Evolutionary conservation across 1,140 invertebrate genomes (phyloP).

Genomic region (Acromyrmex echinatior): DNA sequence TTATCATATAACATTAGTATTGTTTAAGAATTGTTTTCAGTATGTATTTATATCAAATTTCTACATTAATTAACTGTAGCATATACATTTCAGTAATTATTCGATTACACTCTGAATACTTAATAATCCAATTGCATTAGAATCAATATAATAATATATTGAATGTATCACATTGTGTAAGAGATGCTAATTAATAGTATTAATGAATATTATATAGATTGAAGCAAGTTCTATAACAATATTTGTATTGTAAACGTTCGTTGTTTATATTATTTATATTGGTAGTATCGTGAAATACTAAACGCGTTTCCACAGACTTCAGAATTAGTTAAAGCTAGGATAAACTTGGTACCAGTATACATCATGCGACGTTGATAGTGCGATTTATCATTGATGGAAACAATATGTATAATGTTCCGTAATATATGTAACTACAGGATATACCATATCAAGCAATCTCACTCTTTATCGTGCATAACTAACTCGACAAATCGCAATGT

Average conservation of each 20-base stretch:
- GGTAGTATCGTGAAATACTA: not conserved
- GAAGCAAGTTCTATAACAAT: conserved; percentile 39
- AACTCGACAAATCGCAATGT: not conserved
- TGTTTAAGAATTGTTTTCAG: not conserved
- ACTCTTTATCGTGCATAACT: too few species aligned
- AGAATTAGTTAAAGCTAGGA: conserved; percentile 30
- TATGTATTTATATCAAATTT: conserved; percentile 20
- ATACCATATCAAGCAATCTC: not conserved
- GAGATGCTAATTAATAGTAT: conserved; percentile 33
- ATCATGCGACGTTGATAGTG: not conserved
- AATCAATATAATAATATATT: conserved; percentile 28
- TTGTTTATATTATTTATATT: conserved; percentile 36
- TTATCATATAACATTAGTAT: not conserved
- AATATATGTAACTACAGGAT: conserved; percentile 16
- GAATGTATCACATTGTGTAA: not conserved
- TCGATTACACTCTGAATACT: not conserved
- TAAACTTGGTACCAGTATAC: conserved; percentile 4
- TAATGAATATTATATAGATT: conserved; percentile 23
- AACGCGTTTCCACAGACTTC: not conserved
- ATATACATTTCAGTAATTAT: not conserved
- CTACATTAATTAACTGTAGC: conserved; percentile 16
- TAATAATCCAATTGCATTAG: conserved; percentile 39
- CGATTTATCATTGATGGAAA: conserved; percentile 27
- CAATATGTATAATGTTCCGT: conserved; percentile 10
- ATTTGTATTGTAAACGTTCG: conserved; percentile 25